phyloP scores from a whole-genome alignment of 2,797 vertebrate species.

The Decapterus maruadsi region DNA sequence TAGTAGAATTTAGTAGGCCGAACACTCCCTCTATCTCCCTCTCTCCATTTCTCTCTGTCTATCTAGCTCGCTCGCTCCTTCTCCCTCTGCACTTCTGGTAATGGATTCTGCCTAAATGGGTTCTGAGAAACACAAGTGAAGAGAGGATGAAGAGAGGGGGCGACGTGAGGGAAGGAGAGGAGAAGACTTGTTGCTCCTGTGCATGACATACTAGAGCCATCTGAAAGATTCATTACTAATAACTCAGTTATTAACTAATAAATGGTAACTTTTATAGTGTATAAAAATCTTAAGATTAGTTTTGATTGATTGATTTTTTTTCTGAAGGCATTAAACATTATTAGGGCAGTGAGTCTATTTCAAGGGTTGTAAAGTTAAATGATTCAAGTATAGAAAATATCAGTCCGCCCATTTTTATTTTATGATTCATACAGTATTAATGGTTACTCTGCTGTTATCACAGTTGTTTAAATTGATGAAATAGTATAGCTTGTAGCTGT shows the following conservation, averaged over 20 bases:
- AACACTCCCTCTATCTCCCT: slow-evolving; percentile 28
- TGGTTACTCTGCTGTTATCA: not conserved
- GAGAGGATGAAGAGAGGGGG: slow-evolving; percentile 28
- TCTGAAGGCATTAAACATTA: not conserved
- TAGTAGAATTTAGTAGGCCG: slow-evolving; percentile 50
- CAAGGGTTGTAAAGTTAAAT: not conserved
- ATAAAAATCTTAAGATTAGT: not conserved
- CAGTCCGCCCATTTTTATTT: not conserved
- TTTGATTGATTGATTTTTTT: not conserved
- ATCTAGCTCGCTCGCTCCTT: slow-evolving; percentile 33
- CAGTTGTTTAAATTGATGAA: not conserved
- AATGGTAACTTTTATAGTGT: not conserved
- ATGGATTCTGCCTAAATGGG: slow-evolving; percentile 76
- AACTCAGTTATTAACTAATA: not conserved
- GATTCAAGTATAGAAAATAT: not conserved
- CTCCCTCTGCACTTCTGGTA: slow-evolving; percentile 69
- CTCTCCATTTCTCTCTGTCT: slow-evolving; percentile 29
- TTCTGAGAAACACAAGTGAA: slow-evolving; percentile 70
- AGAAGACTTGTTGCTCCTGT: slow-evolving; percentile 47
- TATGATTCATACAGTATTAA: slow-evolving; percentile 3
- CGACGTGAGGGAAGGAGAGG: slow-evolving; percentile 11
- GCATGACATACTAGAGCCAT: not conserved
- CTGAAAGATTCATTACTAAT: not conserved
- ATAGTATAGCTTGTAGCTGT: not conserved
- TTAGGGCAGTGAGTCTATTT: not conserved